phyloP scores from a whole-genome alignment of 2,113 vertebrate genomes.

The Prinia subflava region DNA sequence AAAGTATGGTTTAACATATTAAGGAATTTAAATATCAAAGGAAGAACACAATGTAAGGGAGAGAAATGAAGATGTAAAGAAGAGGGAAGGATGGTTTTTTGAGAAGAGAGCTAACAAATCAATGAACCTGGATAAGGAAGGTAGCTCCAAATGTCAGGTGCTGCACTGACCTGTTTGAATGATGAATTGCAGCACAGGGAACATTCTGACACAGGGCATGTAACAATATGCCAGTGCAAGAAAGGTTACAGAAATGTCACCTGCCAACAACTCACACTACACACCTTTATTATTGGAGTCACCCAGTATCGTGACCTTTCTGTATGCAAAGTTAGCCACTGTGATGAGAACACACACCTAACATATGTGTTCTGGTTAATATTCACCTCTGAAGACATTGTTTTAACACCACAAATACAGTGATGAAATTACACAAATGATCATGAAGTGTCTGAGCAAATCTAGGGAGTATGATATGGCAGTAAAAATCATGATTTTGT shows the following conservation, averaged over 20 bases:
- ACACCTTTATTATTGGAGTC: neutral
- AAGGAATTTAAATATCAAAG: neutral
- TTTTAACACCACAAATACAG: neutral
- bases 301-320: neutral
- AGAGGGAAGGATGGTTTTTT: neutral
- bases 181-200: constrained; percentile 2
- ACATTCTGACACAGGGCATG: neutral
- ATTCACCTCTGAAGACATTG: neutral
- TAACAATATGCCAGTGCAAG: neutral
- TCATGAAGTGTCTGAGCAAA: neutral
- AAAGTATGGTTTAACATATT: neutral
- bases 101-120: neutral
- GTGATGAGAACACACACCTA: neutral
- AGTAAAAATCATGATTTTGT: neutral
- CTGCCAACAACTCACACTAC: neutral
- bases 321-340: neutral
- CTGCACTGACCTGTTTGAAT: constrained; percentile 1
- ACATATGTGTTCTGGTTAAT: neutral
- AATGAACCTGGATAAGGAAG: neutral
- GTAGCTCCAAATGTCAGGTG: constrained; percentile 10
- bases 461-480: neutral
- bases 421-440: neutral
- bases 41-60: neutral
- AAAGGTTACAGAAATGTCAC: constrained; percentile 34
- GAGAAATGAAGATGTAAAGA: neutral